These are phyloP conservation scores for Muraenolepis orangiensis DNA, from an alignment of 2,797 vertebrate genomes.

Conservation along the genomic window DNA sequence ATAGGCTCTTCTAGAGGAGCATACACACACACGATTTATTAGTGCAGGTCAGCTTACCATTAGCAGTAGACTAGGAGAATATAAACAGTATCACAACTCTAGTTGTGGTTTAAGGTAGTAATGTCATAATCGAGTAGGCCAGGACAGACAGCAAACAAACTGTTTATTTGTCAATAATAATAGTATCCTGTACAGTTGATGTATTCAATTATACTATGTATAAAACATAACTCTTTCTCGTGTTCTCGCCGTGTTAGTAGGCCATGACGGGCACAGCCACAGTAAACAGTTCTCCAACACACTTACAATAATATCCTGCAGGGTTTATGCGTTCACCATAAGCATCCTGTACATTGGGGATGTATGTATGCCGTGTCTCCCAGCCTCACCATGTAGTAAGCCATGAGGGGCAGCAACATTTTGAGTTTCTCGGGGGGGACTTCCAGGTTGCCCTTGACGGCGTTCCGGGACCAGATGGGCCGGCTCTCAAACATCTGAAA, in stretches of 20 bases:
- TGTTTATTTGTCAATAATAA: background rate
- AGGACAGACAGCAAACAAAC: background rate
- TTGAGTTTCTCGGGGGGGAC: constrained; percentile 96
- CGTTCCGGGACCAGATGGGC: constrained; percentile 93
- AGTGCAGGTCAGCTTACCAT: background rate
- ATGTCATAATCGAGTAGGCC: background rate
- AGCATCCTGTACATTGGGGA: too few relatives aligned
- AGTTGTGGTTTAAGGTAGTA: background rate
- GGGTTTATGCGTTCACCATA: too few relatives aligned
- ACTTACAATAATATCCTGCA: too few relatives aligned
- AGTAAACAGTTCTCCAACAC: too few relatives aligned
- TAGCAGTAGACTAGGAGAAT: background rate
- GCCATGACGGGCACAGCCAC: too few relatives aligned
- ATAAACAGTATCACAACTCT: background rate
- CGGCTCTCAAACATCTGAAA: constrained; percentile 85
- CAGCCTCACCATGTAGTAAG: constrained; percentile 98
- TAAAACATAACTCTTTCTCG: too few relatives aligned
- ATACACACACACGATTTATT: too few relatives aligned
- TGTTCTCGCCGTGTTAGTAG: too few relatives aligned
- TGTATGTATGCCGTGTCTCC: too few relatives aligned
- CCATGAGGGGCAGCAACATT: constrained; percentile 82
- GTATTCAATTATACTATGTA: background rate
- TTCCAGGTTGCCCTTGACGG: constrained; percentile 87
- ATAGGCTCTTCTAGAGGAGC: too few relatives aligned
- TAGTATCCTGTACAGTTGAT: background rate